These are phyloP conservation scores for Halcyon smyrnensis DNA, from an alignment of 2,797 vertebrate species.

Conservation along the genomic window DNA sequence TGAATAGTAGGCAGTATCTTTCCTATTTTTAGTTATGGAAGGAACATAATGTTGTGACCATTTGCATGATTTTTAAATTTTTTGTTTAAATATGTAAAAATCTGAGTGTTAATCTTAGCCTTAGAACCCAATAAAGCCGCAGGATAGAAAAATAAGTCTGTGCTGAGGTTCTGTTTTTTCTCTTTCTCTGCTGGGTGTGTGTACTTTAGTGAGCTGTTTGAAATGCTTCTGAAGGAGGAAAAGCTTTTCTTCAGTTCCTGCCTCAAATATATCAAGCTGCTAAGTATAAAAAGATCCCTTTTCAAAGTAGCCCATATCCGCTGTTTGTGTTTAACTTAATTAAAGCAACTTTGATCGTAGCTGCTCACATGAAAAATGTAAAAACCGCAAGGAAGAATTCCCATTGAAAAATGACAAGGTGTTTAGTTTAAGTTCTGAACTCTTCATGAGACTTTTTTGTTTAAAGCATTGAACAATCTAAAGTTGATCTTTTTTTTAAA, in stretches of 20 bases:
- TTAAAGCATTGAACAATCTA: background rate
- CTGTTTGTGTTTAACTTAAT: slow-evolving; percentile 2
- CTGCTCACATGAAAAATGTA: background rate
- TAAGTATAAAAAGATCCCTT: background rate
- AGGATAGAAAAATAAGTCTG: background rate
- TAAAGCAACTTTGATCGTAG: background rate
- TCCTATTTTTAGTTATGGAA: background rate
- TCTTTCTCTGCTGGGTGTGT: background rate
- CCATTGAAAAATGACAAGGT: background rate
- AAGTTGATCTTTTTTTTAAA: background rate
- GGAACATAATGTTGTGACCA: background rate
- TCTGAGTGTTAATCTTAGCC: background rate
- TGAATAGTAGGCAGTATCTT: background rate
- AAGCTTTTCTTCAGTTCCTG: background rate
- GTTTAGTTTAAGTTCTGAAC: background rate
- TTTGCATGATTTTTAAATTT: background rate
- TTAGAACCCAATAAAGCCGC: background rate
- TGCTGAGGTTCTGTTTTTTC: background rate
- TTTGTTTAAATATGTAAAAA: background rate
- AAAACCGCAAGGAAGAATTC: background rate
- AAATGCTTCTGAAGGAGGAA: background rate
- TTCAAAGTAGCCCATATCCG: background rate
- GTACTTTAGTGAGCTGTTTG: background rate
- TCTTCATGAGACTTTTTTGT: background rate
- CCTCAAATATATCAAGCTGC: background rate